Evolutionary conservation across 1,140 invertebrate species (phyloP), one percentile per base, ranked within the genome.

Genomic region (Papilio machaon): DNA sequence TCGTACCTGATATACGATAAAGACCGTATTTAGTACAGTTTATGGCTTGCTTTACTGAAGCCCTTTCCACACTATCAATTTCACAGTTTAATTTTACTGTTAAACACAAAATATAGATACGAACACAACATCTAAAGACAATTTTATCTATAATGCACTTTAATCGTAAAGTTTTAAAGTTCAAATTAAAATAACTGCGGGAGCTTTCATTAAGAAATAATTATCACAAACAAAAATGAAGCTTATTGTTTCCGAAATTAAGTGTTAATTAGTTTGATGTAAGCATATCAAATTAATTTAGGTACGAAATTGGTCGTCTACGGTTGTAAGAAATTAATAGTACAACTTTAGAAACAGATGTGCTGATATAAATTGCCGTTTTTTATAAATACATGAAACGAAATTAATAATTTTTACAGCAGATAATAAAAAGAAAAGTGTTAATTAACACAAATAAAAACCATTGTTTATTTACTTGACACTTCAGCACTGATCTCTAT

Each of bases 341-440:
- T 84, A 88, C 88, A 88, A 90, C 89, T 90, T 90, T 84, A 91
- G 83, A 75, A 87, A 82, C 91, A 89, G 86, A 91, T 91, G 90
- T 84, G 81, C 58, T 80, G 88, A 83, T 82, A 87, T 89, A 81
- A 81, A 87, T 15, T 70, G 23, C 11, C 30, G 8, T 35, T 70
- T 70, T 64, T 64, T 64, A 30, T 58, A 2, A 19, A 30, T 30
- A 8, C 15, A 23, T 11, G 15, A 58, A 64, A 23, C 19, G 9
- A 11, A 64, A 64, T 64, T 64, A 64, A 64, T 64, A 13, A 3
- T 64, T 64, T 11, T 43, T 43, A 43, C 38, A 6, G 0, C 38
- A 7, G 4, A 43, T 64, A 64, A 11, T 10, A 30, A 13, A 4
- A 30, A 64, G 10, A 30, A 60, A 19, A 6, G 9, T 23, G n/a